Percentiles rank a stretch among this genome's conserved stretches.
Evolutionary conservation across 2,113 vertebrate species (phyloP).

Genomic region (Lasiurus cinereus): DNA sequence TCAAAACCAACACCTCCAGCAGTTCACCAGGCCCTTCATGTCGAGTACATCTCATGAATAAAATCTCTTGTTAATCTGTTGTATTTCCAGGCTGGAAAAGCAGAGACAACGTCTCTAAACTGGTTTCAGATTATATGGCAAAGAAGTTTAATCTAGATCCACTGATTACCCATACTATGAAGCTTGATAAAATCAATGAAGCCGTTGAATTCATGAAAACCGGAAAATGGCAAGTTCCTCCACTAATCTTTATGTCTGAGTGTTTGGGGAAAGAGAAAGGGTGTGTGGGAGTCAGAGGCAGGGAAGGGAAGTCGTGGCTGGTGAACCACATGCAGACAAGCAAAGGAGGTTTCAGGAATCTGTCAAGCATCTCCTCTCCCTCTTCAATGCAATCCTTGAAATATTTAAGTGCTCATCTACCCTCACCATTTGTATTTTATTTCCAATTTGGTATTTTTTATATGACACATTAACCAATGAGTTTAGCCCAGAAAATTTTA

Average conservation of each 20-base stretch:
- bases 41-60: not conserved
- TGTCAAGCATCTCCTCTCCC: not conserved
- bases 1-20: not conserved
- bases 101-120: slow-evolving; percentile 89
- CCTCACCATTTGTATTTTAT: not conserved
- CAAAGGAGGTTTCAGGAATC: not conserved
- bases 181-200: slow-evolving; percentile 92
- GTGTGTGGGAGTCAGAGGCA: not conserved
- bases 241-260: not conserved
- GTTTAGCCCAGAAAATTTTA: slow-evolving; percentile 9
- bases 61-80: slow-evolving; percentile 16
- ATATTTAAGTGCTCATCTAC: not conserved
- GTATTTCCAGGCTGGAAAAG: slow-evolving; percentile 84
- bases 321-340: not conserved
- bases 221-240: slow-evolving; percentile 81
- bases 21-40: not conserved
- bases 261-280: not conserved
- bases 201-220: slow-evolving; percentile 92
- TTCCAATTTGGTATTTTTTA: slow-evolving; percentile 7
- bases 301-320: not conserved
- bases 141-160: slow-evolving; percentile 94
- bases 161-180: slow-evolving; percentile 93
- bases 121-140: slow-evolving; percentile 93
- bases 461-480: not conserved
- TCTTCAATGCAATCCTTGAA: not conserved